Conservation (phyloP, 1,140 invertebrate genomes). For the Megathymus violae region DNA sequence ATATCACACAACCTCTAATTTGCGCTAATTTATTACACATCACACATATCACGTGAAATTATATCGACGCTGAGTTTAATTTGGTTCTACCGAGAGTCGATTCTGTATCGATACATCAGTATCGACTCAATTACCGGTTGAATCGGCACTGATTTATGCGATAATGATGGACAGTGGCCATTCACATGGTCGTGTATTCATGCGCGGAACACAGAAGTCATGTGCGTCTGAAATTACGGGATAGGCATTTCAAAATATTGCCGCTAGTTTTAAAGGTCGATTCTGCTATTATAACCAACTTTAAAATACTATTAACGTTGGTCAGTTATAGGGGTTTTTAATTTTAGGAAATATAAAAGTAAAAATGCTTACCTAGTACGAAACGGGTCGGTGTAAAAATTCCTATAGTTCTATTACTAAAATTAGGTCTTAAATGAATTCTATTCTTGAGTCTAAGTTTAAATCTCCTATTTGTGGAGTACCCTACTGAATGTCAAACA, state of each 20-base stretch:
- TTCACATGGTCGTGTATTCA: slow-evolving; percentile 51
- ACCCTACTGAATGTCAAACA: too few species aligned
- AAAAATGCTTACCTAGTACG: too few species aligned
- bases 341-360: too few species aligned
- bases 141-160: slow-evolving; percentile 72
- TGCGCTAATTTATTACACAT: slow-evolving; percentile 60
- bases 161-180: slow-evolving; percentile 62
- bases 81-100: slow-evolving; percentile 45
- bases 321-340: too few species aligned
- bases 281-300: too few species aligned
- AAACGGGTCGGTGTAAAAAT: too few species aligned
- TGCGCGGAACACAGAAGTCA: slow-evolving; percentile 66
- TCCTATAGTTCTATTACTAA: too few species aligned
- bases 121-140: slow-evolving; percentile 67
- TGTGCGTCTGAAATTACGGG: slow-evolving; percentile 57
- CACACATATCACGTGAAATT: slow-evolving; percentile 66
- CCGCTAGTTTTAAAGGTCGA: slow-evolving; percentile 25
- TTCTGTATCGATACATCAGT: slow-evolving; percentile 50
- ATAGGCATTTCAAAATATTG: slow-evolving; percentile 38
- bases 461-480: too few species aligned
- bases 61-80: slow-evolving; percentile 55
- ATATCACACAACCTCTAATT: slow-evolving; percentile 51
- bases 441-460: too few species aligned
- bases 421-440: too few species aligned
- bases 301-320: too few species aligned